A percentile compares a stretch with the other conserved stretches of the same genome.
phyloP scores from a whole-genome alignment of 2,113 vertebrate species.

The Onychorhynchus coronatus region DNA sequence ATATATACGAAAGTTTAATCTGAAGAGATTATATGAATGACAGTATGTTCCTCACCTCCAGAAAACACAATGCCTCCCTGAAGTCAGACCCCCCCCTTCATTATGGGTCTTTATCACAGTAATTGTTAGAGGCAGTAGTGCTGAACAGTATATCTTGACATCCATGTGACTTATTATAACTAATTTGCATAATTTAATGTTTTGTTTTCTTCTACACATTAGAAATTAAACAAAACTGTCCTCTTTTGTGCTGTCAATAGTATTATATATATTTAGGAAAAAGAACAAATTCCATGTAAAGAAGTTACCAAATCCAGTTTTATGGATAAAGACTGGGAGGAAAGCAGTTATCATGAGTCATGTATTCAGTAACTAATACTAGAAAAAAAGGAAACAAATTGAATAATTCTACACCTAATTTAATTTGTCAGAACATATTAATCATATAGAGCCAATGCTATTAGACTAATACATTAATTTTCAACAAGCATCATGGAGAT shows the following conservation, averaged over 20 bases:
- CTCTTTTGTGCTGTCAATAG: neutral
- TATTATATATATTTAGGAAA: neutral
- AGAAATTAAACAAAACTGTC: neutral
- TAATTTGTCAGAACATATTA: slow-evolving; percentile 19
- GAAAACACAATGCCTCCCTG: neutral
- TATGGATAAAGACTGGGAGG: neutral
- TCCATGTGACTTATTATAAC: neutral
- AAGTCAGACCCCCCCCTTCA: neutral
- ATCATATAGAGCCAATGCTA: neutral
- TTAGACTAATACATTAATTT: neutral
- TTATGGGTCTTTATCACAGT: neutral
- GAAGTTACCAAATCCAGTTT: neutral
- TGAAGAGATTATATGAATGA: neutral
- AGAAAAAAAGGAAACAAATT: slow-evolving; percentile 12
- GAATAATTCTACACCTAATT: slow-evolving; percentile 9
- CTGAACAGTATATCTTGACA: neutral
- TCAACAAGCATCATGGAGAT: neutral
- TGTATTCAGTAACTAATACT: neutral
- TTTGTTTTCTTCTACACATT: neutral
- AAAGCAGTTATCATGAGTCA: neutral
- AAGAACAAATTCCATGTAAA: neutral
- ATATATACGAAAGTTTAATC: neutral
- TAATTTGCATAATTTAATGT: neutral
- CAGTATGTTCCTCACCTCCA: neutral
- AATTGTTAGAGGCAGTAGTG: neutral